phyloP scores from a whole-genome alignment of 1,140 invertebrate species.

The Drosophila azteca region DNA sequence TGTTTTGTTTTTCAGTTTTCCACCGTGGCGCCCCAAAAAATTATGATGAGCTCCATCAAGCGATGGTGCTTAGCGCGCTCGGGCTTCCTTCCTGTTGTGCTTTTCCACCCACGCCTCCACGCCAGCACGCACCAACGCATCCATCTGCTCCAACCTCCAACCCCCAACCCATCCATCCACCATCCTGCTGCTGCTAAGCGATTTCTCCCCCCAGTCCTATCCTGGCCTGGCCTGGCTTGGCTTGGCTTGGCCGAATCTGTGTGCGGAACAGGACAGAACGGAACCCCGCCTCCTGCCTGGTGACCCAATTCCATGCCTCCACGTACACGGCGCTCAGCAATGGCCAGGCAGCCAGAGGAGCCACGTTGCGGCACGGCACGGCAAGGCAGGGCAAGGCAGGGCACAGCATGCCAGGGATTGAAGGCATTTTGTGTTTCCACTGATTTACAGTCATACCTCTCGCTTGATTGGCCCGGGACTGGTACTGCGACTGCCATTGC shows the following conservation, averaged over 20 bases:
- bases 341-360: slow-evolving; percentile 5
- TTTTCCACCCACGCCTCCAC: slow-evolving; percentile 18
- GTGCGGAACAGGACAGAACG: slow-evolving; percentile 15
- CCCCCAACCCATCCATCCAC: slow-evolving; percentile 7
- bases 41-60: slow-evolving; percentile 63
- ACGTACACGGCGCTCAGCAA: slow-evolving; percentile 68
- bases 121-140: not conserved
- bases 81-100: slow-evolving; percentile 40
- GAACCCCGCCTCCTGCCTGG: slow-evolving; percentile 43
- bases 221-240: too few relatives aligned
- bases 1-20: slow-evolving; percentile 70
- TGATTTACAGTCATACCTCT: slow-evolving; percentile 73
- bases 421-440: slow-evolving; percentile 67
- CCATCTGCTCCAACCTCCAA: slow-evolving; percentile 4
- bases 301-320: slow-evolving; percentile 70
- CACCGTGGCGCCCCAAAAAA: slow-evolving; percentile 61
- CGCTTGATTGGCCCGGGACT: slow-evolving; percentile 71
- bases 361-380: slow-evolving; percentile 19
- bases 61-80: slow-evolving; percentile 44
- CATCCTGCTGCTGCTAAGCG: slow-evolving; percentile 12
- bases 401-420: slow-evolving; percentile 53
- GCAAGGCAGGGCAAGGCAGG: slow-evolving; percentile 8
- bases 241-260: slow-evolving; percentile 9
- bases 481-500: slow-evolving; percentile 11
- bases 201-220: not conserved